A percentile compares a stretch with the other conserved stretches of the same genome.
phyloP scores from a whole-genome alignment of 2,888 invertebrate species.

The Calliopum simillimum region DNA sequence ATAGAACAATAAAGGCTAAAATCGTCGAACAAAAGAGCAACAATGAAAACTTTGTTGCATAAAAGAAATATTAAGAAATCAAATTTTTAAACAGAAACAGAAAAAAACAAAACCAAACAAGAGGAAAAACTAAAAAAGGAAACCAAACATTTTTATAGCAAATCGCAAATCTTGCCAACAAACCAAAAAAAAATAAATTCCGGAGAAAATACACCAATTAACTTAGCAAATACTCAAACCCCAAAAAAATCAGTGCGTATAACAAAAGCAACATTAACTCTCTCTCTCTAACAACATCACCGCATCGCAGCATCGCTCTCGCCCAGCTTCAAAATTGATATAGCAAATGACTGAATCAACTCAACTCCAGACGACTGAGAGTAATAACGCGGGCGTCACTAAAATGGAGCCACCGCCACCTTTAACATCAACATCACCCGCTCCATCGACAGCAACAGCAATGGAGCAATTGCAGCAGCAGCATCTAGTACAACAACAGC shows the following conservation, averaged over 20 bases:
- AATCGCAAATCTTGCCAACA: not conserved
- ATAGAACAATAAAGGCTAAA: constrained; percentile 16
- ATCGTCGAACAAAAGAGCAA: constrained; percentile 35
- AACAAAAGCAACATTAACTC: not conserved
- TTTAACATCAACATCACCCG: constrained; percentile 68
- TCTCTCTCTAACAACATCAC: too few relatives aligned
- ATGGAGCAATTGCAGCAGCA: constrained; percentile 55
- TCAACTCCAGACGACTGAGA: constrained; percentile 67
- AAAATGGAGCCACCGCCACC: constrained; percentile 69
- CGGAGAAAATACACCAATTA: not conserved
- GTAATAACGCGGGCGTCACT: constrained; percentile 67
- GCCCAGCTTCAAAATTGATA: not conserved
- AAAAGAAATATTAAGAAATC: constrained; percentile 36
- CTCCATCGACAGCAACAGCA: constrained; percentile 44
- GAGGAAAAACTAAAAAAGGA: constrained; percentile 13
- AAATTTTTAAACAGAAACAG: constrained; percentile 30
- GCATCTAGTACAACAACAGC: constrained; percentile 71
- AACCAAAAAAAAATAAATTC: constrained; percentile 11
- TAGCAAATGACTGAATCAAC: constrained; percentile 68
- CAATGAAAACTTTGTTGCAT: constrained; percentile 37
- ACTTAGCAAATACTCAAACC: constrained; percentile 7
- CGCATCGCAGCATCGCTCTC: too few relatives aligned
- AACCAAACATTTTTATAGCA: constrained; percentile 10
- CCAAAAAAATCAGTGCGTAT: not conserved
- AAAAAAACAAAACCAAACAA: constrained; percentile 27